These are phyloP conservation scores for Chaetodon trifascialis DNA, from an alignment of 2,113 vertebrate genomes.

Conservation along the genomic window DNA sequence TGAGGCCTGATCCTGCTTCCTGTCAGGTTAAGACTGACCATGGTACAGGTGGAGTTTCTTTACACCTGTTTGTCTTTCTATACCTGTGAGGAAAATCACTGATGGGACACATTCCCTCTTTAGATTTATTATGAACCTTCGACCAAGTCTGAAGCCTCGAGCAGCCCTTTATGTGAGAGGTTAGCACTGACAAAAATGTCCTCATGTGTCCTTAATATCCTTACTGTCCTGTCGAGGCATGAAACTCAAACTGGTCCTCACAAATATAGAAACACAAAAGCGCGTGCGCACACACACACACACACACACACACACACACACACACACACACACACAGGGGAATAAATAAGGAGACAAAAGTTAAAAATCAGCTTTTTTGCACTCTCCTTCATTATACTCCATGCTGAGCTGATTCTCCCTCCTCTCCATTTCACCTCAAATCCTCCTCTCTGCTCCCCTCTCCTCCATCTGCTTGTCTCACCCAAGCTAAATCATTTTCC, in stretches of 20 bases:
- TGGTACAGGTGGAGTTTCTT: no score
- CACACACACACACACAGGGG: background rate
- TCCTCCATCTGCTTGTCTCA: background rate
- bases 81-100: background rate
- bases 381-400: slow-evolving; percentile 16
- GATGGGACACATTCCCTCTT: background rate
- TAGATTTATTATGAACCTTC: background rate
- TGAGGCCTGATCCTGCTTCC: no score
- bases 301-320: background rate
- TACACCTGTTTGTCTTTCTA: no score
- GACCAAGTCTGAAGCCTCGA: background rate
- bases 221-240: background rate
- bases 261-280: background rate
- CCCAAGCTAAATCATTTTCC: slow-evolving; percentile 36
- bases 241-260: slow-evolving; percentile 11
- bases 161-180: no score
- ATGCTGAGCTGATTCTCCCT: slow-evolving; percentile 44
- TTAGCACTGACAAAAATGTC: background rate
- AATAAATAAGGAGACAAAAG: slow-evolving; percentile 38
- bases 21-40: no score
- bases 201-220: background rate
- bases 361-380: slow-evolving; percentile 3
- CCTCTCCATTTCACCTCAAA: slow-evolving; percentile 30
- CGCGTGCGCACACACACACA: background rate
- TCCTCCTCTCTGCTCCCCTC: slow-evolving; percentile 22